Evolutionary conservation across 2,113 vertebrate species (phyloP), one percentile per base, ranked within the genome.

Genomic region (Narcine bancroftii): DNA sequence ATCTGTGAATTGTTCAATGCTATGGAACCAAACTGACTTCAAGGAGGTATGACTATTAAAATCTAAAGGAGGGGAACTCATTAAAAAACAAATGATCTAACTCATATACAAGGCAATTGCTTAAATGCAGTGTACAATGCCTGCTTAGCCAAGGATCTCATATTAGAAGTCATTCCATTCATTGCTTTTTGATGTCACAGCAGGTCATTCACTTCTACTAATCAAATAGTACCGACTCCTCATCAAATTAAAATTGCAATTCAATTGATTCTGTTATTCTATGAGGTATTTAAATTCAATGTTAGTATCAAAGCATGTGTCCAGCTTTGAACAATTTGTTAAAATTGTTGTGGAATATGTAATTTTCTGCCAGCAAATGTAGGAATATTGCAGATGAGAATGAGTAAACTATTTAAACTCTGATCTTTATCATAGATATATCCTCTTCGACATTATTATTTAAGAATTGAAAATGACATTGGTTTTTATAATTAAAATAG

Each of bases 31-130:
- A 89, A 66, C 65, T 69, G 60, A 91, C 69, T 69, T 63, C 39
- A 66, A 83, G 29, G 13, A 45, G 24, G 19, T 66, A 42, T 21
- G 19, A 42, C 42, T 29, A 45, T 91, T 91, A 45, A 91, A 69
- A 69, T 47, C 42, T 91, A 89, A 89, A 89, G 66, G 66, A 24
- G 36, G 19, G 42, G 39, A 26, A 11, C 21, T 89, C 39, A 89
- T 89, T 89, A 45, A 42, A 89, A 36, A 66, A n/a, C n/a, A 45
- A 15, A 47, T 91, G 89, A 91, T 71, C 60, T 91, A 26, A 91
- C 26, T 42, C 63, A 91, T 17, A 91, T 24, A 21, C 42, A 15
- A 63, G 7, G 13, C 15, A 36, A 87, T 19, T 91, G 63, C 21
- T 91, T 39, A 26, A 69, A 21, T 45, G 60, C 89, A 91, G 65